Evolutionary conservation across 2,888 invertebrate species (phyloP), one percentile per base, ranked within the genome.

Genomic region (Cheilosia variabilis): DNA sequence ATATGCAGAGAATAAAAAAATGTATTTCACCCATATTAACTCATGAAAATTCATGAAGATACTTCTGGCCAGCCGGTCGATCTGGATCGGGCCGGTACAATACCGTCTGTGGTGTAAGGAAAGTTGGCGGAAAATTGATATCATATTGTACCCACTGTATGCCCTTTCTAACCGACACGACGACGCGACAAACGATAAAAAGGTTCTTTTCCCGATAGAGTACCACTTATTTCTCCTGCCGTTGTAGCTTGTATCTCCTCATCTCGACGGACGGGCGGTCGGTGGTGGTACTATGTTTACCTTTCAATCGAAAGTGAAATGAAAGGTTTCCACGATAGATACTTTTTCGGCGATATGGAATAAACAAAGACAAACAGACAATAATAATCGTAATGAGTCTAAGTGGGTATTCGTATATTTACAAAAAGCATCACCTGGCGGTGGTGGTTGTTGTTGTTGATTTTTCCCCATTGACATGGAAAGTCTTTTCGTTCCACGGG

Each of bases 241-340:
- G 17, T 31, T 45, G 58, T 43, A 43, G 68, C 43, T 22, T 19
- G 22, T 58, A 17, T 45, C 24, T 31, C 34, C 15, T 47, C 24
- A 0, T 17, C 52, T 4, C 52, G 24, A 4, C 10, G 34, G 31
- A 31, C n/a, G n/a, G n/a, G n/a, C 31, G 31, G 27, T 9, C 34
- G 34, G 13, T 13, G 24, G 19, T 58, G 63, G 17, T 50, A 34
- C 31, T 69, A n/a, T 71, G 31, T 62, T 55, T 66, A 75, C 80
- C 84, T 84, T 84, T 84, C 84, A 84, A 80, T 84, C 84, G 84
- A 86, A 86, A 86, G 80, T 81, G 84, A 86, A 86, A 86, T 76
- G 71, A 76, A 80, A 76, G 75, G 69, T 65, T 76, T 76, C 55
- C 34, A 15, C 10, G 58, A 57, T 66, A 72, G 80, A 76, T 84